These are phyloP conservation scores for Apocrypta bakeri DNA, from an alignment of 1,140 invertebrate species.

Conservation along the genomic window DNA sequence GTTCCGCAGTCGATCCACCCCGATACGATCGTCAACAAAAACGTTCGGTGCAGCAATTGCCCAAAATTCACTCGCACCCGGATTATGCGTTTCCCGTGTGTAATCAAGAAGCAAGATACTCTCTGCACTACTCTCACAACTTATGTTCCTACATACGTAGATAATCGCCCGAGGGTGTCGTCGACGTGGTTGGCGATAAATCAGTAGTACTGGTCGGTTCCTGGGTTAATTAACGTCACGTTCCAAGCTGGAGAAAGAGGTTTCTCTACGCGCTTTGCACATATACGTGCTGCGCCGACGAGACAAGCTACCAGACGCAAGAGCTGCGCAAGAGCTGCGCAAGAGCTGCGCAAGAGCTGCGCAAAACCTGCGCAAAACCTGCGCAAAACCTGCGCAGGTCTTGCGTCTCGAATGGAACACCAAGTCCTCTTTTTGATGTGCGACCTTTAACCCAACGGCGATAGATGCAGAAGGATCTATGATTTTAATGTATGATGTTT, in stretches of 20 bases:
- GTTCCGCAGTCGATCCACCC: too few species aligned
- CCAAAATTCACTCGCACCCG: neutral
- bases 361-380: too few species aligned
- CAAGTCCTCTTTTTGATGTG: constrained; percentile 2
- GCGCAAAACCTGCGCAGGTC: too few species aligned
- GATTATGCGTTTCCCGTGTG: neutral
- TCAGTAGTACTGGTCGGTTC: neutral
- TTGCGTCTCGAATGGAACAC: too few species aligned
- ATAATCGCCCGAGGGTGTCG: neutral
- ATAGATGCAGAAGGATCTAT: neutral
- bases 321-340: too few species aligned
- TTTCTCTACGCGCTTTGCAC: neutral
- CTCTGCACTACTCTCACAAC: neutral
- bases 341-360: too few species aligned
- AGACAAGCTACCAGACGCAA: too few species aligned
- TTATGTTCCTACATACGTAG: neutral
- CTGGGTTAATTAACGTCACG: constrained; percentile 35
- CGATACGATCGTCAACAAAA: neutral
- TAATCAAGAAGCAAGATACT: neutral
- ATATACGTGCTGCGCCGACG: neutral
- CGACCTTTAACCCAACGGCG: neutral
- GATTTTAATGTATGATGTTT: too few species aligned
- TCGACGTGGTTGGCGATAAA: neutral
- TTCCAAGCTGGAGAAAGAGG: neutral
- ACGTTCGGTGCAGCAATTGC: too few species aligned